Evolutionary conservation across 2,113 vertebrate genomes (phyloP).

Genomic region (Danionella cerebrum): DNA sequence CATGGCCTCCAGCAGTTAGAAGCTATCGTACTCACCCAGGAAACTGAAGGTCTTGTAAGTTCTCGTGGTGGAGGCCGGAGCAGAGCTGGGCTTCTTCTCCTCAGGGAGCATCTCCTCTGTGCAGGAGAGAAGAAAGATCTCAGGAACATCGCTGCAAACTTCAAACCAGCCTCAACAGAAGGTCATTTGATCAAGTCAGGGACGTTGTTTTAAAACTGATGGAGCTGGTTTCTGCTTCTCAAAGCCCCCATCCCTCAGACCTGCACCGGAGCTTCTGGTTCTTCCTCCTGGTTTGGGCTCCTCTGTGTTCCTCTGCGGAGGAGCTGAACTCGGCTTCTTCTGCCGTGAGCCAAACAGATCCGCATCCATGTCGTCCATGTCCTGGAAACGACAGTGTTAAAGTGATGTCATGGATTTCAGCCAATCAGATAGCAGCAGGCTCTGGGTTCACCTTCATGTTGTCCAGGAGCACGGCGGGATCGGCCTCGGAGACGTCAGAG

Average conservation of each 20-base stretch:
- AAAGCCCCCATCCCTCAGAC: slow-evolving; percentile 29
- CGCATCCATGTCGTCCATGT: slow-evolving; percentile 77
- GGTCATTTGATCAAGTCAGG: too few species aligned
- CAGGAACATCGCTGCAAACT: too few species aligned
- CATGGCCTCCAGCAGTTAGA: too few species aligned
- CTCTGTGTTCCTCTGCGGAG: slow-evolving; percentile 48
- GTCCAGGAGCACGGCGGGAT: slow-evolving; percentile 64
- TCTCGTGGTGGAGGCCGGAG: slow-evolving; percentile 40
- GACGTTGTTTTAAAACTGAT: too few species aligned
- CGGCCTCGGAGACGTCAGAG: slow-evolving; percentile 53
- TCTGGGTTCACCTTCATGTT: slow-evolving; percentile 60
- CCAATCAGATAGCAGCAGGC: not conserved
- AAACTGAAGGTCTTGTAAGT: slow-evolving; percentile 68
- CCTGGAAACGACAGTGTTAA: slow-evolving; percentile 48
- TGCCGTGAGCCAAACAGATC: slow-evolving; percentile 63
- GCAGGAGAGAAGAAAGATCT: not conserved
- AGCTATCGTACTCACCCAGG: slow-evolving; percentile 65
- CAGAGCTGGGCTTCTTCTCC: slow-evolving; percentile 52
- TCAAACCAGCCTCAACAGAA: too few species aligned
- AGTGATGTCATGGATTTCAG: not conserved
- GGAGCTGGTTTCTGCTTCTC: too few species aligned
- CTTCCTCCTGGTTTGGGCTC: slow-evolving; percentile 13
- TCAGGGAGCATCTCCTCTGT: slow-evolving; percentile 40
- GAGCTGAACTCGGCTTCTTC: slow-evolving; percentile 55
- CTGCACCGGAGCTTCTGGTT: slow-evolving; percentile 33